Percentiles rank a stretch among this genome's conserved stretches.
phyloP scores from a whole-genome alignment of 2,797 vertebrate genomes.

The Sternotherus odoratus region DNA sequence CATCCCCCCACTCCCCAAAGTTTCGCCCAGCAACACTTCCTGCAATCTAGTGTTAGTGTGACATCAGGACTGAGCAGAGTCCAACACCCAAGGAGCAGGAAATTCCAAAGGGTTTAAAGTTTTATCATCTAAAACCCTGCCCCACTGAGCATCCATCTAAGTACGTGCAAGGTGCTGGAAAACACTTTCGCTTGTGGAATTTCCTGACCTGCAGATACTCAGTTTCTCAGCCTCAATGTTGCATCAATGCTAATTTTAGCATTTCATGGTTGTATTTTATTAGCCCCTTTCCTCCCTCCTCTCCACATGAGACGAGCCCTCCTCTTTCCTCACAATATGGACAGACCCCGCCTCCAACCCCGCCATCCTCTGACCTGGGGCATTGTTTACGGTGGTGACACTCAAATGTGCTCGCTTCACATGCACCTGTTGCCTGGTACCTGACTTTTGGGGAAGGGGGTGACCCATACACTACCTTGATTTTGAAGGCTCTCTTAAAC shows the following conservation, averaged over 20 bases:
- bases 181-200: conserved; percentile 33
- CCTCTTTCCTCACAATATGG: not conserved
- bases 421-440: accelerated
- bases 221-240: conserved; percentile 1
- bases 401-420: accelerated
- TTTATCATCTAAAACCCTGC: not conserved
- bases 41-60: not conserved
- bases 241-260: not conserved
- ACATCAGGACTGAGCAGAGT: too few species aligned
- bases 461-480: conserved; percentile 86
- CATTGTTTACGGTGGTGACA: accelerated
- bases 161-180: not conserved
- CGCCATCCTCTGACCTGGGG: accelerated
- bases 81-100: too few species aligned
- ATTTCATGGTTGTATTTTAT: accelerated
- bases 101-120: not conserved
- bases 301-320: not conserved
- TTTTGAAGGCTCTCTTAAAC: conserved; percentile 98
- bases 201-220: conserved; percentile 1
- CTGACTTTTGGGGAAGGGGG: accelerated
- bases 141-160: not conserved
- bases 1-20: not conserved
- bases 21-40: not conserved
- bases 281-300: not conserved
- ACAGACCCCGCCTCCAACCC: not conserved